Evolutionary conservation across 2,888 invertebrate species (phyloP), one percentile per base, ranked within the genome.

Genomic region (Dastarcus helophoroides): DNA sequence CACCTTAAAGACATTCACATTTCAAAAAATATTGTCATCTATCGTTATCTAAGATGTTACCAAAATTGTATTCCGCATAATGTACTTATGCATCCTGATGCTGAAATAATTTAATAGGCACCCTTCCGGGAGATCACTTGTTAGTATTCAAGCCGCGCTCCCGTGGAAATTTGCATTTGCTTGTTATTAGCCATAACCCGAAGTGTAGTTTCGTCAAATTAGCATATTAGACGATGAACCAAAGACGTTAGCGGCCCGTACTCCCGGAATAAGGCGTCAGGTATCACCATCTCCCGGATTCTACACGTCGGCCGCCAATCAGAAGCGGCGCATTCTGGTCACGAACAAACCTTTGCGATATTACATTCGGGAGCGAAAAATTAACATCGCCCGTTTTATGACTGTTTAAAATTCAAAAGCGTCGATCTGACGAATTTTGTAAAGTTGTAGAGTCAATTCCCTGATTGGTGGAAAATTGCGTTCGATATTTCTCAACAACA

Each of bases 341-440:
- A 48, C 48, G 48, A 47, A 33, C 33, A 27, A 35, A 43, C 41
- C 47, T 44, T 44, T 46, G 46, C 53, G 53, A 58, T 58, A 57
- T 58, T 58, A 58, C 57, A 54, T 53, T 52, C 53, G 54, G 48
- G 48, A 49, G 47, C 43, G 54, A 61, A 60, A 60, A 61, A 60
- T 60, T 60, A 61, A 60, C 61, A 59, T 59, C 57, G 51, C 47
- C 52, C 56, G 57, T 56, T 61, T 61, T 61, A 61, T 60, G 60
- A 60, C 60, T 61, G 58, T 48, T 61, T 61, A 60, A 54, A 54
- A 55, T 54, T 52, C 54, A 50, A 42, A 46, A 46, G 46, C 45
- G 40, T 43, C 44, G 39, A 41, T 35, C 41, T 42, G 46, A 37
- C 44, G 47, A 45, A 42, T 41, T 42, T 39, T 33, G 37, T n/a